Conservation (phyloP, 1,140 invertebrate genomes). For the fruit fly (Drosophila melanogaster) region Release_6_plus_ISO1_MT NT_033779.5:5938001-5938500, state of each 20-base stretch:
- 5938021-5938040: slow-evolving; percentile 90
- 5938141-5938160: slow-evolving; percentile 71
- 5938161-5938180: slow-evolving; percentile 39
- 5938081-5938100: slow-evolving; percentile 63
- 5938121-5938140: slow-evolving; percentile 70
- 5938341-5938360: slow-evolving; percentile 69
- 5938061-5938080: slow-evolving; percentile 1
- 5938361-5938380: slow-evolving; percentile 51
- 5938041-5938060: slow-evolving; percentile 61
- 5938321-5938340: slow-evolving; percentile 44
- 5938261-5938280: slow-evolving; percentile 50
- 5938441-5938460: slow-evolving; percentile 30
- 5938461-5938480: slow-evolving; percentile 84
- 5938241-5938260: slow-evolving; percentile 61
- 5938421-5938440: slow-evolving; percentile 39
- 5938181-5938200: not conserved
- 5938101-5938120: slow-evolving; percentile 69
- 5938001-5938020: slow-evolving; percentile 92
- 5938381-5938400: slow-evolving; percentile 38
- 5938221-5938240: slow-evolving; percentile 72
- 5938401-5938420: slow-evolving; percentile 41
- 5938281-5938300: slow-evolving; percentile 20
- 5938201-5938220: slow-evolving; percentile 28
- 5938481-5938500: slow-evolving; percentile 79
- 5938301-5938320: not conserved